Evolutionary conservation across 1,140 invertebrate genomes (phyloP).

Genomic region (Drosophila mauritiana): DNA sequence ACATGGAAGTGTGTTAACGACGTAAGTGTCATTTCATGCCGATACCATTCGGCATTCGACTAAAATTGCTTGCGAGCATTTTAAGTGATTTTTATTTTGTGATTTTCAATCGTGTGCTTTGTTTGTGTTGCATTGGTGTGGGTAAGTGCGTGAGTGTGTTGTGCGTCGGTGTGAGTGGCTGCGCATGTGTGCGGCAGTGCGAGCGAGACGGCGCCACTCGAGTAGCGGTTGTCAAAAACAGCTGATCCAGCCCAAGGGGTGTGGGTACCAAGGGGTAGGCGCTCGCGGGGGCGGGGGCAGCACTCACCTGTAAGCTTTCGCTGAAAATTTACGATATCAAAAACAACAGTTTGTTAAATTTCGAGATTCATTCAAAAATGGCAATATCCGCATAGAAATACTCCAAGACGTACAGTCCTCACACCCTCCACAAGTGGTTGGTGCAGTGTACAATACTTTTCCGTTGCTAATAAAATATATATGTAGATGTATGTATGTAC

Average conservation of each 20-base stretch:
- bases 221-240: conserved; percentile 63
- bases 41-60: conserved; percentile 12
- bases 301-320: conserved; percentile 62
- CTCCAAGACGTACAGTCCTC: neutral
- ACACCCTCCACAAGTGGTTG: neutral
- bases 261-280: conserved; percentile 3
- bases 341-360: neutral
- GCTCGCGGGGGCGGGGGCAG: conserved; percentile 1
- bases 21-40: conserved; percentile 32
- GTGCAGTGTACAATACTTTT: neutral
- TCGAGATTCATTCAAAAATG: neutral
- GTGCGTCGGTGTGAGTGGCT: conserved; percentile 45
- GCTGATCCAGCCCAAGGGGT: conserved; percentile 39
- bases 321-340: conserved; percentile 11
- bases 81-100: conserved; percentile 27
- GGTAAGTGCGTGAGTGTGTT: conserved; percentile 13
- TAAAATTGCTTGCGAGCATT: conserved; percentile 10
- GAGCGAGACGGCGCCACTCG: conserved; percentile 35
- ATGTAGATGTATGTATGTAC: too few species aligned
- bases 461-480: neutral
- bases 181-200: conserved; percentile 40
- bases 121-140: conserved; percentile 48
- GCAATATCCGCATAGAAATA: neutral
- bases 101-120: conserved; percentile 54
- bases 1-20: conserved; percentile 56